Percentiles rank a stretch among this genome's conserved stretches.
phyloP scores from a whole-genome alignment of 2,113 vertebrate species.

The Climacteris rufus region DNA sequence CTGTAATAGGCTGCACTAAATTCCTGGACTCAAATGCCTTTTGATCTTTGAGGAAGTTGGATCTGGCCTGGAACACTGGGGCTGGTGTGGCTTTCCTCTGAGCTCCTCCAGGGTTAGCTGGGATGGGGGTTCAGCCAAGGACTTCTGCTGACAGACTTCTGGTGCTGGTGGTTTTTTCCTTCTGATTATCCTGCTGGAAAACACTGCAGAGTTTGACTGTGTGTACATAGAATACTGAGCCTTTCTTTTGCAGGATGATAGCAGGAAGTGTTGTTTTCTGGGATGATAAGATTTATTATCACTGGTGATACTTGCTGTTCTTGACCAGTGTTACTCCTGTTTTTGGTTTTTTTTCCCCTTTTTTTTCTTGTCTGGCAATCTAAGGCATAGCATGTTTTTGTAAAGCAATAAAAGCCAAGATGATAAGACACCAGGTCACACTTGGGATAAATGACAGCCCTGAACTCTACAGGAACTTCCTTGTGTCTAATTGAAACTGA shows the following conservation, averaged over 20 bases:
- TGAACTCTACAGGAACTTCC: not conserved
- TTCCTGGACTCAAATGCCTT: not conserved
- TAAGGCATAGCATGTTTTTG: not conserved
- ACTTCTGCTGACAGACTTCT: not conserved
- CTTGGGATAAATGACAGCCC: not conserved
- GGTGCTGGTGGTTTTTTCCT: not conserved
- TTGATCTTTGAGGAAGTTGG: not conserved
- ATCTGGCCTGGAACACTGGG: not conserved
- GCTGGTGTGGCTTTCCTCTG: not conserved
- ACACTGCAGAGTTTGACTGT: not conserved
- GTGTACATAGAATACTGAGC: not conserved
- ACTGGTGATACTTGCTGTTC: not conserved
- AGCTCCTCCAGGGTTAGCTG: not conserved
- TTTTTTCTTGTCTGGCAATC: not conserved
- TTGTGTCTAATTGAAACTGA: not conserved
- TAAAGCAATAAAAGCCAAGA: not conserved
- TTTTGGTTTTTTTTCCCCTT: fast-evolving
- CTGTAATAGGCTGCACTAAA: not conserved
- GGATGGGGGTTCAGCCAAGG: fast-evolving
- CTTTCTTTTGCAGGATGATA: not conserved
- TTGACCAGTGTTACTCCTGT: not conserved
- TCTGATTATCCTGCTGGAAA: not conserved
- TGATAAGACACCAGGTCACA: not conserved
- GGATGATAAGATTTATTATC: not conserved
- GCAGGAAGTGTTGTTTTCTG: not conserved